phyloP scores from a whole-genome alignment of 1,140 invertebrate genomes.

The Kradibia gibbosae region DNA sequence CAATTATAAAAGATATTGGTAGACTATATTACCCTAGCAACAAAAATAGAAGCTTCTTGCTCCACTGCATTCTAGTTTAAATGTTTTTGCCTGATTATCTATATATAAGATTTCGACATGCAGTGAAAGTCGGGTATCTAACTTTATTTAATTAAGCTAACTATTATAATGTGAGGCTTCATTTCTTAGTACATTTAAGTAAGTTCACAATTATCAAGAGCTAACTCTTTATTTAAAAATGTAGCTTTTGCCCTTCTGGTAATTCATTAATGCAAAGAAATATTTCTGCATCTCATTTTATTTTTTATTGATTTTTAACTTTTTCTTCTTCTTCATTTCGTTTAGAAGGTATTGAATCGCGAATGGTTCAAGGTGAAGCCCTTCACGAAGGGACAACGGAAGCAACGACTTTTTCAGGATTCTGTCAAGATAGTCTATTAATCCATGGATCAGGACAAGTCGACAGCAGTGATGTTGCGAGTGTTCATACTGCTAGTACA shows the following conservation, averaged over 20 bases:
- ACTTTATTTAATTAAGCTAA: constrained; percentile 68
- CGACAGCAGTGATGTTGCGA: constrained; percentile 67
- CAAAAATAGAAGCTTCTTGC: constrained; percentile 34
- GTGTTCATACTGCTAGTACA: constrained; percentile 69
- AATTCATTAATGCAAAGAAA: neutral
- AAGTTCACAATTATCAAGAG: constrained; percentile 48
- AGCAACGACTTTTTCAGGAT: constrained; percentile 55
- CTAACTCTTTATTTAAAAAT: constrained; percentile 19
- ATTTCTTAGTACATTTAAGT: constrained; percentile 58
- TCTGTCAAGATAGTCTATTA: constrained; percentile 63
- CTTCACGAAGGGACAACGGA: constrained; percentile 61
- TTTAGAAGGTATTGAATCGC: constrained; percentile 64
- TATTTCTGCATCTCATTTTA: neutral
- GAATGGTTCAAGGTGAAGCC: constrained; percentile 62
- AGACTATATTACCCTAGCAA: neutral
- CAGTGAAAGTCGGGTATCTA: constrained; percentile 59
- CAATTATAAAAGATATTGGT: no score
- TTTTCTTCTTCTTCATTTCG: neutral
- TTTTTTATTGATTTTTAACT: no score
- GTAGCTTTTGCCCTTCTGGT: neutral
- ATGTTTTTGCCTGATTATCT: constrained; percentile 32
- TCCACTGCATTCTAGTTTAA: constrained; percentile 11
- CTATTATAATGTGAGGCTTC: constrained; percentile 66
- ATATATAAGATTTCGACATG: constrained; percentile 42
- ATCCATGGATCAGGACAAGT: constrained; percentile 64